These are phyloP conservation scores for Acleris cristana DNA, from an alignment of 2,888 invertebrate genomes.

Conservation along the genomic window DNA sequence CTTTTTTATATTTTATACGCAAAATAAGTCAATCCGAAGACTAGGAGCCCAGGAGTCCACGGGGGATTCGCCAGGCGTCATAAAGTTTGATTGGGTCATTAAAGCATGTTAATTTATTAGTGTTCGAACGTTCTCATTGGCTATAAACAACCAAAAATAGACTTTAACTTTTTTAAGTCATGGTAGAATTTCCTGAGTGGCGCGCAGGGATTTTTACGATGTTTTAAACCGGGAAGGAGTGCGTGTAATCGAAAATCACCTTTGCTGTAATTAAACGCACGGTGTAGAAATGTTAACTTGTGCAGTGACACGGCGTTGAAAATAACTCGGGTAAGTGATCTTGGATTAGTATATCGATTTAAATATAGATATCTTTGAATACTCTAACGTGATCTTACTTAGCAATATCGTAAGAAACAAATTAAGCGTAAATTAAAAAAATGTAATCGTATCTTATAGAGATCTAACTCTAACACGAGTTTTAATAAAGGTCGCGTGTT, in stretches of 20 bases:
- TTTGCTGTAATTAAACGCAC: conserved; percentile 65
- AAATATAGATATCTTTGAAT: background rate
- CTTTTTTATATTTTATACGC: conserved; percentile 51
- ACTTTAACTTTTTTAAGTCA: conserved; percentile 59
- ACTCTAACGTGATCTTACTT: too few species aligned
- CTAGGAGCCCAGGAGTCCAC: conserved; percentile 81
- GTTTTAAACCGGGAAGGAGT: conserved; percentile 54
- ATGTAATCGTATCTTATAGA: too few species aligned
- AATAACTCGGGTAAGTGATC: conserved; percentile 35
- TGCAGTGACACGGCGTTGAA: conserved; percentile 34
- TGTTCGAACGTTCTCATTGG: conserved; percentile 73
- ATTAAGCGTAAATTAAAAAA: too few species aligned
- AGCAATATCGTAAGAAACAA: too few species aligned
- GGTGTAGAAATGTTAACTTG: conserved; percentile 41
- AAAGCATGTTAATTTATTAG: conserved; percentile 82
- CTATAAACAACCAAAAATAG: conserved; percentile 67
- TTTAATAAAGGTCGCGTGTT: too few species aligned
- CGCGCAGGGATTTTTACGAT: conserved; percentile 55
- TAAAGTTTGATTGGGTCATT: conserved; percentile 84
- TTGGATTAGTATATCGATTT: conserved; percentile 43
- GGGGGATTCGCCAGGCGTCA: conserved; percentile 80
- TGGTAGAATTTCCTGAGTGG: conserved; percentile 51
- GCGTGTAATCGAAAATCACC: conserved; percentile 76
- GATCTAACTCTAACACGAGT: too few species aligned
- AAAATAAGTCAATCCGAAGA: conserved; percentile 82